Percentiles rank a stretch among this genome's conserved stretches.
phyloP scores from a whole-genome alignment of 2,888 invertebrate genomes.

The Cephus pygmeus region DNA sequence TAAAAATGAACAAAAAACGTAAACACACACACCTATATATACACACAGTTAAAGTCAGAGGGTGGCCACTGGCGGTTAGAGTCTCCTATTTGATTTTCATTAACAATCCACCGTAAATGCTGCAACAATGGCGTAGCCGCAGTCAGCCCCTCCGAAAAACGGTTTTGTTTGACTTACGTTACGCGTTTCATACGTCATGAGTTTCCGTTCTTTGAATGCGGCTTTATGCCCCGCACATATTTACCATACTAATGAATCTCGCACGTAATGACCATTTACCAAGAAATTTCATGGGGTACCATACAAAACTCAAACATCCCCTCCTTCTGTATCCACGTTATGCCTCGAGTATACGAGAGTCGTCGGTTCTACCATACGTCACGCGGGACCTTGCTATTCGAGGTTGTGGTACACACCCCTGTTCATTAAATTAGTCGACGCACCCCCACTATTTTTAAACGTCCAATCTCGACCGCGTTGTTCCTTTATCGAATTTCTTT shows the following conservation, averaged over 20 bases:
- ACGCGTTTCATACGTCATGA: slow-evolving; percentile 8
- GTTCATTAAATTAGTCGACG: too few relatives aligned
- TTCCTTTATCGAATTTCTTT: too few relatives aligned
- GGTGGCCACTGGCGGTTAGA: slow-evolving; percentile 1
- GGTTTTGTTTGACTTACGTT: slow-evolving; percentile 20
- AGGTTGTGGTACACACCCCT: background rate
- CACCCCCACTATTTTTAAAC: too few relatives aligned
- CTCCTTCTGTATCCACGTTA: background rate
- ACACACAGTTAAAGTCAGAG: background rate
- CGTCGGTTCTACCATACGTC: background rate
- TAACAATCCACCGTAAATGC: slow-evolving; percentile 43
- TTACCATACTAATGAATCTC: slow-evolving; percentile 17
- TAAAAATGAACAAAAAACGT: background rate
- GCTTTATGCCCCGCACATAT: slow-evolving; percentile 10
- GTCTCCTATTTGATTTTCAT: slow-evolving; percentile 49
- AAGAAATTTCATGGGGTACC: background rate
- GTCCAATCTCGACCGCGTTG: too few relatives aligned
- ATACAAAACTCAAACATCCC: background rate
- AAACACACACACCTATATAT: background rate
- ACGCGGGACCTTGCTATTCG: background rate
- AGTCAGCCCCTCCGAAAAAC: background rate
- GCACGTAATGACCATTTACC: background rate
- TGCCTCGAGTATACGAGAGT: background rate
- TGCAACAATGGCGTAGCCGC: slow-evolving; percentile 2
- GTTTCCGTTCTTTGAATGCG: slow-evolving; percentile 6